Base-by-base conservation (phyloP, 2,888 invertebrate species). In the Euplexia lucipara region DNA sequence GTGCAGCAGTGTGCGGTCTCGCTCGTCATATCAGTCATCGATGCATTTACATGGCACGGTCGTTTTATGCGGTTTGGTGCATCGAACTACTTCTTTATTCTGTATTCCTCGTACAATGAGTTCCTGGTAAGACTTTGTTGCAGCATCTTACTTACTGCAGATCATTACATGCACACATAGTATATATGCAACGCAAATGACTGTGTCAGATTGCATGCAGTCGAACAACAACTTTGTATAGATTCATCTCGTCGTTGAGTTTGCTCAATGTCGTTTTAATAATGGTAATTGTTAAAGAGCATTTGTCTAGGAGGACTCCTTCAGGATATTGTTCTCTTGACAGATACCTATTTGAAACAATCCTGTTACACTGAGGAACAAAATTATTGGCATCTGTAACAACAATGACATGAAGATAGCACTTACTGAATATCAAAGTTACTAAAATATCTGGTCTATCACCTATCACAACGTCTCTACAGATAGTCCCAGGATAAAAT, bases 51-150 rank as follows among this genome's bases (percentile, higher is more conserved):
- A 48, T 65, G 75, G 67, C 65, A 65, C 37, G 39, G 44, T 63
- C 70, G 66, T 75, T 62, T 76, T 65, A 72, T 74, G 85, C 86
- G 85, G 81, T 85, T 89, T 89, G 84, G 67, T 91, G 88, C 87
- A 88, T 83, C 70, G 49, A 65, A 90, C 86, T 81, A 78, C 90
- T 89, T 85, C 81, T 80, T 73, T 79, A 86, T 91, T 88, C 90
- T 95, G 94, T 70, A 83, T 72, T 91, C 94, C 94, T 92, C 84
- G 93, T 94, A 90, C 87, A 85, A 77, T 75, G 84, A 94, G 94
- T 94, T 95, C 94, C 94, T 94, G 94, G 93, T 94, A 90, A 88
- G 88, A 88, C 76, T 81, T 77, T 81, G 79, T 81, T 79, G 77
- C 77, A 80, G 20, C 57, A 60, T 74, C 63, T 52, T 42, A 64